Percentiles rank a stretch among this genome's conserved stretches.
Evolutionary conservation across 2,797 vertebrate genomes (phyloP).

Genomic region (Sebastes steindachneri): DNA sequence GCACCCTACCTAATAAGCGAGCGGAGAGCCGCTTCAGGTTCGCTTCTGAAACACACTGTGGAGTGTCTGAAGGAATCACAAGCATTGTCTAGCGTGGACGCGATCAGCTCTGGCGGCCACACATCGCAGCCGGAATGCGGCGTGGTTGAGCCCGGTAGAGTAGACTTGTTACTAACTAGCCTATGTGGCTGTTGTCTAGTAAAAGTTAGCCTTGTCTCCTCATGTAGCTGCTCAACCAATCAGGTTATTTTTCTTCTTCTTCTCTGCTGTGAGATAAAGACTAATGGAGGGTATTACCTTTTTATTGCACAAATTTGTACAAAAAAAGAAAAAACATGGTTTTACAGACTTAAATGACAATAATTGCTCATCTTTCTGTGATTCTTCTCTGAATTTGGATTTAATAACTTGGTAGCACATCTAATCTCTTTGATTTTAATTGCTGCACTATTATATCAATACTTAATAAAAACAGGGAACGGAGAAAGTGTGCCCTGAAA

Average conservation of each 20-base stretch:
- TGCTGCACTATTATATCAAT: neutral
- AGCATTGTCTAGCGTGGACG: neutral
- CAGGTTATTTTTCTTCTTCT: neutral
- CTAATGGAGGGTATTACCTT: neutral
- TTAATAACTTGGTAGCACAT: neutral
- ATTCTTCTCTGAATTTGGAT: neutral
- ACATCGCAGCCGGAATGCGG: neutral
- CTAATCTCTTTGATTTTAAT: slow-evolving; percentile 3
- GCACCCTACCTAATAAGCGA: neutral
- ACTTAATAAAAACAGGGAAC: neutral
- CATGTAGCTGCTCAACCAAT: neutral
- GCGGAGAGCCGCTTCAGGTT: neutral
- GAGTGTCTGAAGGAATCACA: neutral
- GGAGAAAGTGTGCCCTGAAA: neutral
- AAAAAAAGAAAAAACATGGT: neutral
- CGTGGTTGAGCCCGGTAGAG: no score
- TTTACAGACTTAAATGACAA: neutral
- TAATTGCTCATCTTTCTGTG: neutral
- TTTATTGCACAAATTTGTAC: neutral
- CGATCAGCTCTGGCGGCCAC: neutral
- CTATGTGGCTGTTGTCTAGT: neutral
- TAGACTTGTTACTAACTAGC: neutral
- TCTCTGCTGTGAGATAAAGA: neutral
- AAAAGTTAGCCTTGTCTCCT: neutral
- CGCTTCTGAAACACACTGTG: neutral